Conservation (phyloP, 2,888 invertebrate genomes). For the Frankliniella fusca region DNA sequence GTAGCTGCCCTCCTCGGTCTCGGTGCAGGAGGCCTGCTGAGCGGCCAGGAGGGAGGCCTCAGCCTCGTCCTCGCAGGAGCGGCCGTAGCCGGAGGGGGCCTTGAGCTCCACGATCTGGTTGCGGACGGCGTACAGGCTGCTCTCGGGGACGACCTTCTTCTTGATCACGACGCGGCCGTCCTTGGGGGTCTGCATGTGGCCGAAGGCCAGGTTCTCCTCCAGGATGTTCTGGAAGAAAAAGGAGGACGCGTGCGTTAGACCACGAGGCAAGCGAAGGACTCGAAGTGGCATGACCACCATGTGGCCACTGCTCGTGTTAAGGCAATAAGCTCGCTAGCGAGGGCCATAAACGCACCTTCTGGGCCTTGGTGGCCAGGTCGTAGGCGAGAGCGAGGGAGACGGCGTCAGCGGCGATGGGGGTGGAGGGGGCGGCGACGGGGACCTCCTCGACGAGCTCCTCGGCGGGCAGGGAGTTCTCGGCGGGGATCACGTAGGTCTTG, state of each 20-base stretch:
- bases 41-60: conserved; percentile 18
- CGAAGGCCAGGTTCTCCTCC: conserved; percentile 16
- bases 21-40: background rate
- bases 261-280: background rate
- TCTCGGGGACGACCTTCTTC: conserved; percentile 14
- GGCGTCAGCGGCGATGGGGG: conserved; percentile 17
- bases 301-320: background rate
- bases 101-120: conserved; percentile 19
- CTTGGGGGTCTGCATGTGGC: conserved; percentile 21
- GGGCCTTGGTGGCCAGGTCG: conserved; percentile 2
- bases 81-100: conserved; percentile 9
- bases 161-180: conserved; percentile 7
- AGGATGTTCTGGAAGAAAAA: background rate
- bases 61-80: conserved; percentile 21
- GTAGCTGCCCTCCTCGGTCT: background rate
- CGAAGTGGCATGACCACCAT: background rate
- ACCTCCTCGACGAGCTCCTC: conserved; percentile 19
- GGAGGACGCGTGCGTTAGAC: background rate
- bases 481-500: conserved; percentile 12
- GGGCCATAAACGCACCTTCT: background rate
- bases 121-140: conserved; percentile 16
- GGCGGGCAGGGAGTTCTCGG: conserved; percentile 9
- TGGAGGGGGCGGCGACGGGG: background rate
- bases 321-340: too few relatives aligned
- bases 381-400: conserved; percentile 7